These are phyloP conservation scores for Vanessa atalanta DNA, from an alignment of 1,140 invertebrate species.

Conservation along the genomic window DNA sequence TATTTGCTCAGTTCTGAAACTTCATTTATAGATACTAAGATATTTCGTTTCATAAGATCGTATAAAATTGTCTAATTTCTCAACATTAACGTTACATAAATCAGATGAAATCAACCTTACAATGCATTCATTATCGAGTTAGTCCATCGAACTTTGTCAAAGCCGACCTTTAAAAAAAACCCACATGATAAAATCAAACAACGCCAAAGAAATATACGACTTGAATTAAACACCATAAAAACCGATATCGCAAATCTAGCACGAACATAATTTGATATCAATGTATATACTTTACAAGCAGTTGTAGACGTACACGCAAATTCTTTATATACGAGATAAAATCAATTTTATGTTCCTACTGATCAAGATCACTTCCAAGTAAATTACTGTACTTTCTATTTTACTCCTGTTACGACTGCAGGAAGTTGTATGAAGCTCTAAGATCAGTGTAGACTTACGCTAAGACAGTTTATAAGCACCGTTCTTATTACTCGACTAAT, in stretches of 20 bases:
- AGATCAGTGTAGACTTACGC: neutral
- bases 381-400: slow-evolving; percentile 63
- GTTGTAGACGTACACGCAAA: slow-evolving; percentile 18
- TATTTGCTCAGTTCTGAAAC: too few species aligned
- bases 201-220: neutral
- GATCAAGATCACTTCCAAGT: slow-evolving; percentile 56
- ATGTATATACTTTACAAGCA: neutral
- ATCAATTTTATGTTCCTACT: slow-evolving; percentile 44
- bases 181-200: neutral
- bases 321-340: slow-evolving; percentile 19
- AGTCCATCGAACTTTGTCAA: neutral
- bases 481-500: neutral
- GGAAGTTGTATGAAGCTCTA: slow-evolving; percentile 38
- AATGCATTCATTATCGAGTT: too few species aligned
- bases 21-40: too few species aligned
- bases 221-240: slow-evolving; percentile 6
- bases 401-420: slow-evolving; percentile 44
- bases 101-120: too few species aligned
- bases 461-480: neutral
- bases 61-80: too few species aligned
- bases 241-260: slow-evolving; percentile 6
- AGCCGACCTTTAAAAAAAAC: neutral
- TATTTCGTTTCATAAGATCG: too few species aligned
- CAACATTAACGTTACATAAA: too few species aligned
- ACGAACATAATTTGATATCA: neutral